Evolutionary conservation across 2,113 vertebrate genomes (phyloP).

Genomic region (Myanophis thanlyinensis): DNA sequence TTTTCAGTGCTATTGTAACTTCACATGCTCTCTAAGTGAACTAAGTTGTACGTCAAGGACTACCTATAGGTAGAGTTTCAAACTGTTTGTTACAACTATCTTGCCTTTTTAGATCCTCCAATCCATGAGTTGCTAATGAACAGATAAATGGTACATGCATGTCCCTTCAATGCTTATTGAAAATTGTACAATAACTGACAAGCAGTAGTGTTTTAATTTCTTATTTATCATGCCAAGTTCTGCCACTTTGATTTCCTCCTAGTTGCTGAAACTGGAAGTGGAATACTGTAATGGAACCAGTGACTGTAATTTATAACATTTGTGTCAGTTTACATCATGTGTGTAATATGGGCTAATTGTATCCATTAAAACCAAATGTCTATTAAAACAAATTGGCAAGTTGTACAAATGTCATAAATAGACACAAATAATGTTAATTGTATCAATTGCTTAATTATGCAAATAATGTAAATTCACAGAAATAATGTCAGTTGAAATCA

Average conservation of each 20-base stretch:
- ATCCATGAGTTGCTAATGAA: background rate
- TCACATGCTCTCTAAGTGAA: background rate
- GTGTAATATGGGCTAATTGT: background rate
- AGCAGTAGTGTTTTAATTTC: background rate
- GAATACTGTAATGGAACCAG: background rate
- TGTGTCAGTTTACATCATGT: background rate
- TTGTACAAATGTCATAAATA: background rate
- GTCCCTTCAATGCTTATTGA: background rate
- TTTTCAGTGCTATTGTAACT: background rate
- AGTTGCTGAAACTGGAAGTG: background rate
- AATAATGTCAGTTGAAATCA: background rate
- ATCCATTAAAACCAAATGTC: background rate
- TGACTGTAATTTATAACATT: background rate
- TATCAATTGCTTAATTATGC: background rate
- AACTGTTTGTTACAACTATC: background rate
- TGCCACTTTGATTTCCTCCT: background rate
- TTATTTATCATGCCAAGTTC: background rate
- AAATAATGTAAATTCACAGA: background rate
- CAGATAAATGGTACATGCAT: background rate
- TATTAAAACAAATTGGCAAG: background rate
- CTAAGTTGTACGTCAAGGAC: background rate
- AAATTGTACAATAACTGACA: background rate
- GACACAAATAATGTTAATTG: background rate
- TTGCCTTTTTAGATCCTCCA: background rate
- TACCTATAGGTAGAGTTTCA: background rate